Base-by-base conservation (phyloP, 2,113 vertebrate species). In the Sturnus vulgaris region DNA sequence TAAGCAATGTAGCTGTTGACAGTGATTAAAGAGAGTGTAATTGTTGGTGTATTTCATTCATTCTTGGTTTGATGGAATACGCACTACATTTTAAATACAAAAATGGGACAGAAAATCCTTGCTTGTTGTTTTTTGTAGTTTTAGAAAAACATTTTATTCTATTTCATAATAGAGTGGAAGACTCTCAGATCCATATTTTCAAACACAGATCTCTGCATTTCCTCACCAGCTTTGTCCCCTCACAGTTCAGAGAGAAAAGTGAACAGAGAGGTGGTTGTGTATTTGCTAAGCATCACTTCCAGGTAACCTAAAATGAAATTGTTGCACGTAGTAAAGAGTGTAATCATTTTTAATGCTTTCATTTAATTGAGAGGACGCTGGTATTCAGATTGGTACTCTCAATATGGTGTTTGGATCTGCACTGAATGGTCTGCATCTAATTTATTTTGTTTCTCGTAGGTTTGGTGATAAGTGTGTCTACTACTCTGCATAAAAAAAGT, bases 21-120 rank as follows among this genome's bases (percentile, higher is more conserved):
- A 75, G 79, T n/a, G 27, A 96, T 94, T 92, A 94, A 96, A 94
- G 65, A 82, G 42, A 64, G 35, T 42, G 4, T 56, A 44, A 71
- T 40, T 5, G 2, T 55, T 88, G 42, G 57, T 78, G 60, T 88
- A 70, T 83, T 95, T 96, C 35, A 80, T 95, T 93, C 66, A 83
- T 94, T 95, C 82, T 52, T 35, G 59, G 16, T 82, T 73, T 63
- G 60, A 56, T 90, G 63, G 66, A 78, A 61, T 82, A 53, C 39
- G 24, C 49, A 15, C 53, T 92, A 65, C 27, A 64, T 77, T 83
- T 86, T 70, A 93, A 90, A 92, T 88, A 95, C 52, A 88, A 44
- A 90, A 83, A 63, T 63, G 18, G 6, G 44, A 49, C 60, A 72
- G 71, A 88, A 90, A 90, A 68, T 59, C 5, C 22, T 85, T 80